Evolutionary conservation across 2,113 vertebrate genomes (phyloP).

Genomic region (Corythoichthys haematopterus): DNA sequence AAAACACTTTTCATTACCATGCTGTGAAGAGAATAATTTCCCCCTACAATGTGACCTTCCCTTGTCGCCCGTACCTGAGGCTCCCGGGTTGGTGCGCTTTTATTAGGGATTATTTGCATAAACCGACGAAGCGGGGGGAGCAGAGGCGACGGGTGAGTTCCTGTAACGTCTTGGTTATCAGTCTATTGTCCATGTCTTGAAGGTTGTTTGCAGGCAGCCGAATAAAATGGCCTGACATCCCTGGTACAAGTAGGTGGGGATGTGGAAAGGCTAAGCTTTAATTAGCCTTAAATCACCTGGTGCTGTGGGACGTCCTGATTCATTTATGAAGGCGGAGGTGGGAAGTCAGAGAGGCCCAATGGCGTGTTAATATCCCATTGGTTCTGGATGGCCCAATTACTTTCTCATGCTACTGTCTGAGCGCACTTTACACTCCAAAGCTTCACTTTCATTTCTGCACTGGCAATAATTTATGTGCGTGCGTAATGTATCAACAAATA

Average conservation of each 20-base stretch:
- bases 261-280: constrained; percentile 49
- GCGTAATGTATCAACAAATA: not conserved
- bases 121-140: constrained; percentile 27
- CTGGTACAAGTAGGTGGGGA: constrained; percentile 34
- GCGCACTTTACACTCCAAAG: constrained; percentile 48
- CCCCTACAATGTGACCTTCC: constrained; percentile 66
- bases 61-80: constrained; percentile 52
- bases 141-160: constrained; percentile 39
- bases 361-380: constrained; percentile 69
- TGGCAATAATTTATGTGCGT: constrained; percentile 20
- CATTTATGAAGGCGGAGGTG: constrained; percentile 50
- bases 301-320: constrained; percentile 58
- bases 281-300: constrained; percentile 63
- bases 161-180: constrained; percentile 52
- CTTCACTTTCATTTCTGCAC: constrained; percentile 41
- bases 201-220: constrained; percentile 43
- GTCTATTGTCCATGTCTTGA: constrained; percentile 31
- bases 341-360: constrained; percentile 56
- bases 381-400: constrained; percentile 71
- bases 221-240: constrained; percentile 48
- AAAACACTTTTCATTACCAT: constrained; percentile 61
- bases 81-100: constrained; percentile 58
- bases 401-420: constrained; percentile 49
- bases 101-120: constrained; percentile 69
- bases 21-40: constrained; percentile 64